Evolutionary conservation across 2,113 vertebrate species (phyloP).

Genomic region (Geothlypis trichas): DNA sequence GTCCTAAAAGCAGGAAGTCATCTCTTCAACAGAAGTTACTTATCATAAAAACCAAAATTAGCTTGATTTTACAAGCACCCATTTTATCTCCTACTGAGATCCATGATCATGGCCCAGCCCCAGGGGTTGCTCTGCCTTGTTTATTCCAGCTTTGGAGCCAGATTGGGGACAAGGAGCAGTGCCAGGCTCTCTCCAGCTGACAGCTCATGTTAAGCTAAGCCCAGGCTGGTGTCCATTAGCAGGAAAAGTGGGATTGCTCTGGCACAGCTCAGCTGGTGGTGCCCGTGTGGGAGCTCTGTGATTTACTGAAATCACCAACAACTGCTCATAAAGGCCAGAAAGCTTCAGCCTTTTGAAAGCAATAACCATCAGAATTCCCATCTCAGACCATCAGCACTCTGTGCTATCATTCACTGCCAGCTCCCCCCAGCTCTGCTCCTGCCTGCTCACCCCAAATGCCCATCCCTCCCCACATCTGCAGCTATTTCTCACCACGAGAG

Average conservation of each 20-base stretch:
- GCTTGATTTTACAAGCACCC: not conserved
- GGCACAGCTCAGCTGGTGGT: slow-evolving; percentile 39
- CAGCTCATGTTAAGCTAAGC: slow-evolving; percentile 12
- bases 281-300: slow-evolving; percentile 50
- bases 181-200: not conserved
- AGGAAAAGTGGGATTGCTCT: slow-evolving; percentile 55
- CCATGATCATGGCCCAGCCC: not conserved
- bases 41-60: not conserved
- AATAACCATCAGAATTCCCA: slow-evolving; percentile 60
- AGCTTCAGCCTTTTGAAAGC: slow-evolving; percentile 61
- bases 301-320: slow-evolving; percentile 56
- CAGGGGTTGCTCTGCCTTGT: not conserved
- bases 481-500: not conserved
- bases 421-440: not conserved
- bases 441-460: not conserved
- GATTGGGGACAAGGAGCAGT: not conserved
- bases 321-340: slow-evolving; percentile 67
- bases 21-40: not conserved
- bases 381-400: not conserved
- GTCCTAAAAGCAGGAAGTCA: not conserved
- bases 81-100: not conserved
- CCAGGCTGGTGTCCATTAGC: slow-evolving; percentile 35
- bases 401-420: slow-evolving; percentile 8
- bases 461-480: not conserved
- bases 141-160: not conserved